phyloP scores from a whole-genome alignment of 2,888 invertebrate species.

The Orthonevra nobilis region DNA sequence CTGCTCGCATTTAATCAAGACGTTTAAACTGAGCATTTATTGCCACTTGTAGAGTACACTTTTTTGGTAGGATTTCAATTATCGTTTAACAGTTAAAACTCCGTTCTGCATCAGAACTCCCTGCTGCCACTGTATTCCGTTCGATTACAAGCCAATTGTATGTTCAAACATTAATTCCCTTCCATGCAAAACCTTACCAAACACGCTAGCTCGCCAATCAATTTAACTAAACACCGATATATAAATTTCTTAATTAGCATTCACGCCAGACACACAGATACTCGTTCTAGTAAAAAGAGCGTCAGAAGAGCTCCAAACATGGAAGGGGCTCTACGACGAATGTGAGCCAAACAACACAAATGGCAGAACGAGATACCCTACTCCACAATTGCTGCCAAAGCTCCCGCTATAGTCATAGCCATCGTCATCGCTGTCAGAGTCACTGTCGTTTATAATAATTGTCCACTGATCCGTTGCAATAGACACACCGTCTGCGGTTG shows the following conservation, averaged over 20 bases:
- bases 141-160: background rate
- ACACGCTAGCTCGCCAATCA: background rate
- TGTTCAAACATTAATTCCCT: no score
- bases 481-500: constrained; percentile 66
- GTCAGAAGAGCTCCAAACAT: background rate
- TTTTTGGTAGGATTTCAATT: no score
- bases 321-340: background rate
- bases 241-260: constrained; percentile 63
- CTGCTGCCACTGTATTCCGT: background rate
- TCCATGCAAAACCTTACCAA: background rate
- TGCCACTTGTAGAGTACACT: no score
- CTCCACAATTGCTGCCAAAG: background rate
- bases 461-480: constrained; percentile 52
- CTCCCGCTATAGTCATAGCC: background rate
- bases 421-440: constrained; percentile 21
- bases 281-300: constrained; percentile 9
- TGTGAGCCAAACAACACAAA: background rate
- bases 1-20: no score
- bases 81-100: no score
- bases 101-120: background rate
- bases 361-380: background rate
- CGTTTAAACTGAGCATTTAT: no score
- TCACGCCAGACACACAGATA: constrained; percentile 41
- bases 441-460: constrained; percentile 47
- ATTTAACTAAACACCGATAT: constrained; percentile 40